Base-by-base conservation (phyloP, 2,888 invertebrate species). In the Nomada ferruginata region DNA sequence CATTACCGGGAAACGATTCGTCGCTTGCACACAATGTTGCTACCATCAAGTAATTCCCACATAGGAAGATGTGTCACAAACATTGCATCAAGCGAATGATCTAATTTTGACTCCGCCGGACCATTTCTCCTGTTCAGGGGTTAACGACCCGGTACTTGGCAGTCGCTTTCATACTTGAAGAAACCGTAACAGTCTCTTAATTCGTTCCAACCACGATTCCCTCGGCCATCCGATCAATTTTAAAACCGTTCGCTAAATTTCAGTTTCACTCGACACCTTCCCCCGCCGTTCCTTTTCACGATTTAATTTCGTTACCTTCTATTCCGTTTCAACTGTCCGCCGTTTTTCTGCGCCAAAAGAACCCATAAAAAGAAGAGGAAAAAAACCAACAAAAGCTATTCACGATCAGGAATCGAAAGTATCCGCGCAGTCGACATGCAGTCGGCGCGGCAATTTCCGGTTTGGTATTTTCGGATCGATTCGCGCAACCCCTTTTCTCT, bases 381-480 rank as follows among this genome's bases (percentile, higher is more conserved):
- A 42, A 26, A 65, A 26, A 60, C 73, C 23, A 23, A 23, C 23
- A 20, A 20, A 20, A 20, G 20, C 20, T 20, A 20, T 20, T 20
- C 20, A 20, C 20, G 0, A 66, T 42, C 63, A 68, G 75, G 15
- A 72, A 63, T 74, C 59, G 66, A 74, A 75, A 76, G 78, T 69
- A 82, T 65, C 72, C 69, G 29, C 47, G 47, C 47, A 10, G 47
- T 47, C 47, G 15, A 57, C 85, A 63, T 70, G 65, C 79, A 75
- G 63, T 80, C 82, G 63, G 74, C 78, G 75, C 76, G 63, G 82
- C 83, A 88, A 88, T 88, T 89, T 88, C 88, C 89, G 87, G 87
- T 87, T 86, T 60, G 82, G 81, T 87, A 89, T 89, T 90, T 90
- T 90, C 86, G 87, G 89, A 90, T 90, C 90, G 91, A 91, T 91